Base-by-base conservation (phyloP, 2,797 vertebrate species). In the Malacoraja senta region DNA sequence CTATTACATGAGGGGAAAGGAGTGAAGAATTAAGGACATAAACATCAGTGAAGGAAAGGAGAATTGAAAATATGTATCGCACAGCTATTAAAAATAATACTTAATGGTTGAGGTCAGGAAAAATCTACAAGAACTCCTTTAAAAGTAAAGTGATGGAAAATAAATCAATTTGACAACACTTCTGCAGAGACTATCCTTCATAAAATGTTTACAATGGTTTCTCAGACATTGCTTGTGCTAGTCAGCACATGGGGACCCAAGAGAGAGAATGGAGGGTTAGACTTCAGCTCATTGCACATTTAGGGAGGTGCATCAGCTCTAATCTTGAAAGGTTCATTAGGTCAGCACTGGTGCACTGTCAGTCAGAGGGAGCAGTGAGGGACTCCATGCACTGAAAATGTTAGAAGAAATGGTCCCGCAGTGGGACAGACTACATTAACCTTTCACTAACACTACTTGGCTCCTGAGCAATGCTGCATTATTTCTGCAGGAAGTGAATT, bases 341-440 rank as follows among this genome's bases (percentile, higher is more conserved):
- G 93, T 95, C 94, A 93, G 3, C 93, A 61, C 94, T 0, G 93
- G 94, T 94, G 93, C 94, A 81, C 93, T 95, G 93, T 95, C 95
- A 95, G 15, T 94, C 94, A 95, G 74, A 19, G 78, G 68, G 93
- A 94, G 93, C 91, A 93, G 65, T 65, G 61, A 93, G 84, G 80
- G 92, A 92, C 93, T 93, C 38, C 53, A 71, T 93, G 95, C 93
- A 93, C 63, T 0, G 79, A 68, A 76, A 74, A 94, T 93, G 74
- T 26, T 78, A 93, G 12, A 44, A 21, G 63, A 10, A 94, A 94
- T 72, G 80, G 88, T 93, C 78, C 71, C 63, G 0, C 79, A 63
- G 93, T 63, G 58, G 15, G 10, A 26, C 32, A 0, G 92, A 78
- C 8, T 38, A 68, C 35, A 68, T 93, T 94, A 90, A 93, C 65